These are phyloP conservation scores for Hyposoter didymator DNA, from an alignment of 2,888 invertebrate genomes.

Conservation along the genomic window DNA sequence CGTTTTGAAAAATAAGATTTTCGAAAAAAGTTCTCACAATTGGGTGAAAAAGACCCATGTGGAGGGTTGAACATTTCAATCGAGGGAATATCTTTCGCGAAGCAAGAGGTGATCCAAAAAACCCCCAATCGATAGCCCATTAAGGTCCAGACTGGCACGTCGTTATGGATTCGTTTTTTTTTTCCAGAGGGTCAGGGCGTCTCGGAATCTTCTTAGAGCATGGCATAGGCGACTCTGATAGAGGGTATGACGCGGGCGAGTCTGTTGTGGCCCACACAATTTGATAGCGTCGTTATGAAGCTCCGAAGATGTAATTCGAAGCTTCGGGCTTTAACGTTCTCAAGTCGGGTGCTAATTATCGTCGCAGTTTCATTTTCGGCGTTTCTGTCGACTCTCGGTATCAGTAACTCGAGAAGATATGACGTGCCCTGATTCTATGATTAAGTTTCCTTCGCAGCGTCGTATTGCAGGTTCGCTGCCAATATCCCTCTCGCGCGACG, in stretches of 20 bases:
- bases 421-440: conserved; percentile 5
- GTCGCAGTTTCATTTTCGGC: background rate
- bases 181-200: background rate
- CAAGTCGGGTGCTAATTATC: background rate
- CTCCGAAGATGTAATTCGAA: background rate
- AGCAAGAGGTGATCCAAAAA: background rate
- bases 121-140: background rate
- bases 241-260: background rate
- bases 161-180: background rate
- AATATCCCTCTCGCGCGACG: conserved; percentile 1
- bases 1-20: too few relatives aligned
- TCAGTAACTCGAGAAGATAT: background rate
- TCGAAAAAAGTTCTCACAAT: too few relatives aligned
- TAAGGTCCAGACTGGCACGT: background rate
- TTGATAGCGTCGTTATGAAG: background rate
- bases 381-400: background rate
- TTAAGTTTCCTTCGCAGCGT: background rate
- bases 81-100: background rate
- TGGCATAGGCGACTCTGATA: background rate
- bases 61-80: too few relatives aligned
- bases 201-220: background rate
- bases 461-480: background rate
- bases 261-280: background rate
- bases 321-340: background rate
- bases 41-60: too few relatives aligned